Evolutionary conservation across 2,113 vertebrate genomes (phyloP).

Genomic region (Corynorhinus townsendii): DNA sequence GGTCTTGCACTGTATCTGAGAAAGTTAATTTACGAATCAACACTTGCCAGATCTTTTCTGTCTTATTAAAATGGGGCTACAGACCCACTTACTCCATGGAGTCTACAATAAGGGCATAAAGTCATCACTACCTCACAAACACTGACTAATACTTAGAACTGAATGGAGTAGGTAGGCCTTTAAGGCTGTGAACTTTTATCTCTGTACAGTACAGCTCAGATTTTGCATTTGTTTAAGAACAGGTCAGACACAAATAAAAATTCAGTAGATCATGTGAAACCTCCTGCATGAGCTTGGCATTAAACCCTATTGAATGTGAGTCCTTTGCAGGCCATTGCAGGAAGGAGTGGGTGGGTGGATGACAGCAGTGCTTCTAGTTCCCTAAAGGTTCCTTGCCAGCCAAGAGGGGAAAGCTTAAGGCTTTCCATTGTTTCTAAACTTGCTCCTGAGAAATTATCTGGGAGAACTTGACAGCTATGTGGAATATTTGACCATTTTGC

Average conservation of each 20-base stretch:
- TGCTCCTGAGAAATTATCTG: slow-evolving; percentile 22
- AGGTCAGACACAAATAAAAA: background rate
- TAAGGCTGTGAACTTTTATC: background rate
- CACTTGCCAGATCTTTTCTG: background rate
- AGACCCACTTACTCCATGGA: background rate
- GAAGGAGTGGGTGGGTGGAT: background rate
- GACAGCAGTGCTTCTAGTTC: background rate
- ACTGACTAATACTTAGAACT: slow-evolving; percentile 7
- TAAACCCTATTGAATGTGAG: background rate
- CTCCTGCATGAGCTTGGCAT: background rate
- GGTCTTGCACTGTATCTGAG: background rate
- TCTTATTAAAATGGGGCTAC: background rate
- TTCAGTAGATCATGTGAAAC: background rate
- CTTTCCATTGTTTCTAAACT: background rate
- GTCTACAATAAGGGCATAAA: background rate
- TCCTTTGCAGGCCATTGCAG: background rate
- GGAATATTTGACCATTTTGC: slow-evolving; percentile 28
- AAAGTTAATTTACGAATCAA: background rate
- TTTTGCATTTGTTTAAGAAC: slow-evolving; percentile 9
- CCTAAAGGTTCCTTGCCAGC: slow-evolving; percentile 21
- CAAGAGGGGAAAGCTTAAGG: background rate
- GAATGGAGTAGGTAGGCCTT: background rate
- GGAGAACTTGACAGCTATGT: slow-evolving; percentile 32
- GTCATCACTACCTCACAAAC: background rate
- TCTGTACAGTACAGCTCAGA: background rate